Evolutionary conservation across 1,140 invertebrate genomes (phyloP), one percentile per base, ranked within the genome.

Genomic region (Lordiphosa mommai): DNA sequence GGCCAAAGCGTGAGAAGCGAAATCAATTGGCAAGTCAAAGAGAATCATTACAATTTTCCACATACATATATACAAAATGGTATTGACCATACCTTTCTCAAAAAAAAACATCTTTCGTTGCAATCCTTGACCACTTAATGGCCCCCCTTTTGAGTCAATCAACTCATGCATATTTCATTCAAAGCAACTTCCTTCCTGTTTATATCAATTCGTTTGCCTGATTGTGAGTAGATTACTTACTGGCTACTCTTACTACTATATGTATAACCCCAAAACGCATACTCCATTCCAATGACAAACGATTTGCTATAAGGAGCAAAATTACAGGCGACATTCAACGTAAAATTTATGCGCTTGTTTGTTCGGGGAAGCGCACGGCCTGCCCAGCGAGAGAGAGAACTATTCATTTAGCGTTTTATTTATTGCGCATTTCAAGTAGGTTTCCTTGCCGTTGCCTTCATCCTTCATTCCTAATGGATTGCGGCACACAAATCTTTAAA

Each of bases 401-500:
- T 77, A 82, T 82, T 84, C 79, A 84, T 82, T 84, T 82, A 76
- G 66, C 51, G 44, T 72, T 48, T 82, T 77, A 82, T 82, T 82
- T 82, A 84, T 82, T 66, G 55, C 76, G 66, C 66, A 71, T 80
- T 80, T 80, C 76, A 80, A 79, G 57, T 47, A 16, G 27, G 30
- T 33, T 66, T 16, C 44, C 29, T 10, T 52, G 34, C 52, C 23
- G 29, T 40, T 41, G 41, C 34, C 36, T 50, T 33, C 20, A 50
- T 38, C 38, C 55, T 50, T 44, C 58, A 16, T 67, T 46, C 37
- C 77, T 82, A 82, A 82, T 82, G 77, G 76, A 84, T 82, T 82
- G 76, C 76, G 68, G 77, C 72, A 77, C 76, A 82, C 76, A 82
- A 82, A 82, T 82, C 76, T 77, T 82, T 72, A 82, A 82, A 82